Percentiles rank a stretch among this genome's conserved stretches.
Conservation (phyloP, 30 jellyfish, hydroid and myxozoan species). For the Phacellophora camtschatica region DNA sequence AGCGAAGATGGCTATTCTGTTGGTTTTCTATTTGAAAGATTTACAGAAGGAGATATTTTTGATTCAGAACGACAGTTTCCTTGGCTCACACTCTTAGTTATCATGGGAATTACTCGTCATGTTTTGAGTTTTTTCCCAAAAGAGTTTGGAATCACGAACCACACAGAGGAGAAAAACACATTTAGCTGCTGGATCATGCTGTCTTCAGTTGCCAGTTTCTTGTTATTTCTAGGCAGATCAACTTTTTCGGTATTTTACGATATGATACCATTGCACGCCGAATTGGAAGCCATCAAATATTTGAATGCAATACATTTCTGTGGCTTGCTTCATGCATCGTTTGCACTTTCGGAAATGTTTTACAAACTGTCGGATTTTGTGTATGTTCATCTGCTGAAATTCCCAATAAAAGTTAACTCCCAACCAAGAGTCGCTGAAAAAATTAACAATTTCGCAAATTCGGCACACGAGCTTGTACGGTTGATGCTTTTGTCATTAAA, state of each 20-base stretch:
- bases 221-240: conserved; percentile 60
- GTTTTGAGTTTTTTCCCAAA: neutral
- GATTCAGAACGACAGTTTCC: conserved; percentile 58
- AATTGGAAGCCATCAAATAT: conserved; percentile 55
- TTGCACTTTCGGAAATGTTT: conserved; percentile 4
- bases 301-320: conserved; percentile 77
- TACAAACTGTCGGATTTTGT: neutral
- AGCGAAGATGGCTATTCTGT: conserved; percentile 63
- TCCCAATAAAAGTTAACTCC: neutral
- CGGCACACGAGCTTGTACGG: neutral
- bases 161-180: neutral
- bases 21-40: neutral
- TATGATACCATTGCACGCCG: conserved; percentile 65
- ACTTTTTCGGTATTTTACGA: conserved; percentile 51
- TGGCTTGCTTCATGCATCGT: conserved; percentile 78
- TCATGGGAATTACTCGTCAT: conserved; percentile 42
- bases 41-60: conserved; percentile 74
- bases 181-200: conserved; percentile 46
- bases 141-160: neutral
- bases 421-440: too few relatives aligned
- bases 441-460: neutral
- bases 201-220: conserved; percentile 18
- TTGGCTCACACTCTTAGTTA: conserved; percentile 75
- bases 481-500: neutral
- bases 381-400: neutral